Evolutionary conservation across 2,797 vertebrate species (phyloP), one percentile per base, ranked within the genome.

Genomic region (Bryconaethiops microstoma): DNA sequence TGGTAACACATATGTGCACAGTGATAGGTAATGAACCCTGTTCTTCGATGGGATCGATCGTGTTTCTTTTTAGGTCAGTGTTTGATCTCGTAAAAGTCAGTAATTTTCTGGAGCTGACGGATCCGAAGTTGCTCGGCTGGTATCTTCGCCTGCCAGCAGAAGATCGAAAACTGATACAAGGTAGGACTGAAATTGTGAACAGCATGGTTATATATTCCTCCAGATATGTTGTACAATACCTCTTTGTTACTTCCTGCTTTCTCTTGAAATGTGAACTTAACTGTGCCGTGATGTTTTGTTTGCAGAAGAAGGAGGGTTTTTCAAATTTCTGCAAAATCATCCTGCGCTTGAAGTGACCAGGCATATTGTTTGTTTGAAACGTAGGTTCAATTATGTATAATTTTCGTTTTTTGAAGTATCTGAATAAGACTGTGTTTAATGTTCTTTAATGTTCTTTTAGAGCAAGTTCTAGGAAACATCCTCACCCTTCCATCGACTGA

Each of bases 281-380:
- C 13, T 60, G n/a, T 25, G 10, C 40, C 25, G 19, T 21, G 65
- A 76, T 70, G 68, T 42, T 2, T 84, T n/a, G 78, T 29, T 76
- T 25, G 4, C 72, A 94, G 94, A 86, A 71, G 87, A 86, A 45
- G 93, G 92, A 85, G 91, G 93, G 0, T 69, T 94, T 9, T 13
- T 81, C 1, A 54, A 21, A 10, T 94, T 93, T 87, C 78, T 94
- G n/a, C 79, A 79, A 4, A 86, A 64, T 64, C 93, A 94, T 64
- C 91, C 92, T 12, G 85, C 79, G n/a, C 83, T 94, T 45, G 81
- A 84, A 29, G 21, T 93, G 42, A 25, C 42, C 4, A 7, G 0
- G 6, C n/a, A 87, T 57, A 65, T 87, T 45, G 76, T 92, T 75
- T 82, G 83, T 83, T 79, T 91, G 13, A 93, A 89, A 68, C 0